Conservation (phyloP, 2,113 vertebrate genomes). For the Syrrhaptes paradoxus region DNA sequence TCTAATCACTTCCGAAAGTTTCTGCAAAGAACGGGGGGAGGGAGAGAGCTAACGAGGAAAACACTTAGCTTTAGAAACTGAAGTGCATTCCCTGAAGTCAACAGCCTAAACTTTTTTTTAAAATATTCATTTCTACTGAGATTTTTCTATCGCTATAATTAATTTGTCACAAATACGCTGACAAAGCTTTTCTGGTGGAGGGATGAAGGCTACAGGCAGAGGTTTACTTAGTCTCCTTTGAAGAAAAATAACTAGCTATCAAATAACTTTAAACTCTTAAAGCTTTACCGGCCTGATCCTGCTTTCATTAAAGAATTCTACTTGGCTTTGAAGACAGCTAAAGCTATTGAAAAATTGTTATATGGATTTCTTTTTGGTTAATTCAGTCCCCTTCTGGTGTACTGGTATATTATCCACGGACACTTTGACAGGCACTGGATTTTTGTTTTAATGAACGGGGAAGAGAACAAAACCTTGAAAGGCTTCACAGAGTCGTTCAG, state of each 20-base stretch:
- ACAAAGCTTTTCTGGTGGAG: slow-evolving; percentile 49
- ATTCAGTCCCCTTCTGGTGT: not conserved
- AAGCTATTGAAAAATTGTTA: slow-evolving; percentile 10
- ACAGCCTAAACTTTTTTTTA: not conserved
- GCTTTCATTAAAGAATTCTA: slow-evolving; percentile 30
- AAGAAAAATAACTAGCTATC: slow-evolving; percentile 62
- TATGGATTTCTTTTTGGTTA: slow-evolving; percentile 8
- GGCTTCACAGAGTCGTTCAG: not conserved
- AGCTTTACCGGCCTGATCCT: slow-evolving; percentile 29
- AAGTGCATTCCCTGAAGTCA: slow-evolving; percentile 31
- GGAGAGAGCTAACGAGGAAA: slow-evolving; percentile 32
- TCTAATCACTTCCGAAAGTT: slow-evolving; percentile 41
- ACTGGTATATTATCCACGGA: not conserved
- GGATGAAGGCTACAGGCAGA: slow-evolving; percentile 61
- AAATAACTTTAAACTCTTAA: slow-evolving; percentile 41
- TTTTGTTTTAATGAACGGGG: not conserved
- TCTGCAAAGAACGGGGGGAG: slow-evolving; percentile 21
- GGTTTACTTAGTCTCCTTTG: slow-evolving; percentile 27
- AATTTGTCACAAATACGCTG: slow-evolving; percentile 64
- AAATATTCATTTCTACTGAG: slow-evolving; percentile 5
- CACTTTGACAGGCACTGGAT: not conserved
- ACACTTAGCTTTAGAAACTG: not conserved
- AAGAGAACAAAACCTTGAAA: not conserved
- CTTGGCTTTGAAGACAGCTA: slow-evolving; percentile 32
- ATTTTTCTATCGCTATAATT: slow-evolving; percentile 50